phyloP scores from a whole-genome alignment of 1,140 invertebrate species.

The Drosophila sulfurigaster region DNA sequence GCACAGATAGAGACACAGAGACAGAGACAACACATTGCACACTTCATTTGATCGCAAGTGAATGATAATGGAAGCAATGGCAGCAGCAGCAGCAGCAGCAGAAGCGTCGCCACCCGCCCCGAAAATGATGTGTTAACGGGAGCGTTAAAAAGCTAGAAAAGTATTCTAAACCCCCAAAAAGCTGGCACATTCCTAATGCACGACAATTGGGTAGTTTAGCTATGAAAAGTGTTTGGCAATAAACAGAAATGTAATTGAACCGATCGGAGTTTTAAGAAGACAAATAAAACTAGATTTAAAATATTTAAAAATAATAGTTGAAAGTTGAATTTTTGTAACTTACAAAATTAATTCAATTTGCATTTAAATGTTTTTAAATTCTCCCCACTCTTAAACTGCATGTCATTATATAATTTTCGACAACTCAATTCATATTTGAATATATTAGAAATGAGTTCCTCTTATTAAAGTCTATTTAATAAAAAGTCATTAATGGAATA shows the following conservation, averaged over 20 bases:
- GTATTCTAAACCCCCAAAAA: slow-evolving; percentile 7
- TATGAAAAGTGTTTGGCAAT: neutral
- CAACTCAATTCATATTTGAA: too few species aligned
- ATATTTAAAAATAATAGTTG: too few species aligned
- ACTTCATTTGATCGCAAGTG: slow-evolving; percentile 81
- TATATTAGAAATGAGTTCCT: too few species aligned
- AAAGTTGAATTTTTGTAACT: too few species aligned
- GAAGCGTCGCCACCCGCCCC: slow-evolving; percentile 25
- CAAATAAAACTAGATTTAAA: neutral
- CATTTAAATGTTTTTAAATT: too few species aligned
- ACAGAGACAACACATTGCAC: slow-evolving; percentile 57
- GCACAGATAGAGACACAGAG: slow-evolving; percentile 16
- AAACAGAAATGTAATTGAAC: too few species aligned
- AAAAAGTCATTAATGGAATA: too few species aligned
- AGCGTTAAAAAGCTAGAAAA: slow-evolving; percentile 69
- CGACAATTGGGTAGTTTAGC: neutral
- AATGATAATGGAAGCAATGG: slow-evolving; percentile 70
- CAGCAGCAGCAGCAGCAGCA: neutral
- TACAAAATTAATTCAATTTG: too few species aligned
- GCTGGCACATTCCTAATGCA: slow-evolving; percentile 14
- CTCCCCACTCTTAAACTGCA: too few species aligned
- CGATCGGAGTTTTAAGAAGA: too few species aligned
- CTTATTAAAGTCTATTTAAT: too few species aligned
- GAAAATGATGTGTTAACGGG: slow-evolving; percentile 79
- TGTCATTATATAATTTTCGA: too few species aligned